Conservation (phyloP, 2,113 vertebrate genomes). For the Hepsetus odoe region DNA sequence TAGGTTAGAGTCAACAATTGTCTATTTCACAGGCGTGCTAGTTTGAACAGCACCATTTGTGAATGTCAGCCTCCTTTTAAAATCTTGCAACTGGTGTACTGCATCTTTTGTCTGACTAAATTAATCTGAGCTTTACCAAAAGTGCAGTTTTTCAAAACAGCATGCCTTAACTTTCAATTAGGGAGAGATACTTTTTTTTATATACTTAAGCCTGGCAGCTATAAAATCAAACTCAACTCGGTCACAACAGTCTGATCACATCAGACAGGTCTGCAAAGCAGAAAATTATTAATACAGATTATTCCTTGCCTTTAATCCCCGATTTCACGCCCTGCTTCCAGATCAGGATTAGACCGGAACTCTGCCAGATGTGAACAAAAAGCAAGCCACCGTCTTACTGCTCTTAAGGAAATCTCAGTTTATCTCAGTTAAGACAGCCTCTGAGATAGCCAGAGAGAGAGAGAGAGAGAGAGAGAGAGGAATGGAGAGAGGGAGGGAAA, state of each 20-base stretch:
- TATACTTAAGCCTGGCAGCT: conserved; percentile 44
- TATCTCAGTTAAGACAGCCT: conserved; percentile 18
- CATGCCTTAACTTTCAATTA: conserved; percentile 25
- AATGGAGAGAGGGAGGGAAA: neutral
- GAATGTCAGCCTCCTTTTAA: conserved; percentile 14
- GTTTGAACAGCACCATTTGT: neutral
- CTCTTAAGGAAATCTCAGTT: conserved; percentile 42
- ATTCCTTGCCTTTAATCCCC: conserved; percentile 46
- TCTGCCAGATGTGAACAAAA: conserved; percentile 53
- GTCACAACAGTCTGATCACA: conserved; percentile 48
- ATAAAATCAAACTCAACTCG: conserved; percentile 18
- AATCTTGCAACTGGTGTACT: conserved; percentile 11
- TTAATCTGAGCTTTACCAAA: conserved; percentile 19
- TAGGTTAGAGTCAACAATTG: neutral
- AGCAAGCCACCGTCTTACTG: conserved; percentile 28
- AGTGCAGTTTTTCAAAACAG: conserved; percentile 23
- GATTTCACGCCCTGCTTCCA: conserved; percentile 37
- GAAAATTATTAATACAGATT: conserved; percentile 54
- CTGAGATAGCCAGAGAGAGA: neutral
- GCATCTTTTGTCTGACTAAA: conserved; percentile 22
- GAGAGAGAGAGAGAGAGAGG: conserved; percentile 1
- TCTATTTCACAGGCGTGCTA: neutral
- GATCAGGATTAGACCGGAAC: conserved; percentile 43
- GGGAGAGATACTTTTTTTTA: neutral
- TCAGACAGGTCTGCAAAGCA: conserved; percentile 42